Base-by-base conservation (phyloP, 2,888 invertebrate genomes). In the Plebejus melissa region DNA sequence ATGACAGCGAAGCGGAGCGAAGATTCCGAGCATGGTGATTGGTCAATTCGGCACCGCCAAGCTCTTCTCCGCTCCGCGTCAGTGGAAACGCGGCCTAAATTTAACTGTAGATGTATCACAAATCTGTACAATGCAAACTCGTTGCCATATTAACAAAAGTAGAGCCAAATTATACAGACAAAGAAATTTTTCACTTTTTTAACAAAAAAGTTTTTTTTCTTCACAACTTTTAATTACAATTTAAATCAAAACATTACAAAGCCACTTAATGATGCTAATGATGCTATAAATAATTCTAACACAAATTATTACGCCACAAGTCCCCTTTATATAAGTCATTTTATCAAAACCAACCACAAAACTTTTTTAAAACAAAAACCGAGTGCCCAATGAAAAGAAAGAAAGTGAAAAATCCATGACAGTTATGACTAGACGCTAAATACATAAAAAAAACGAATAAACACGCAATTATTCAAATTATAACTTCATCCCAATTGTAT, bases 111-210 rank as follows among this genome's bases (percentile, higher is more conserved):
- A 32, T 13, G 65, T 58, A 58, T 38, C 60, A 74, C 38, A 32
- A 60, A 60, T 41, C 28, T 57, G 60, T 74, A 71, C 75, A 75
- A 72, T 60, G 75, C 75, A 74, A 74, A 50, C 54, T 57, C 36
- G 54, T 69, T n/a, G 22, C 75, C 69, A 50, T 57, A 65, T 50
- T 74, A 65, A 32, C 65, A 57, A 75, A 75, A 57, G 58, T n/a
- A 70, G 58, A 41, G n/a, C 7, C 4, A 72, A 72, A 54, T 46
- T 22, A 75, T 70, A 75, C 38, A 50, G n/a, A 41, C 46, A 50
- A 50, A 72, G 54, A 54, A 72, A 72, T 16, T 72, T 50, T 54
- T 65, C 16, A 72, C 72, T 72, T 72, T 72, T 72, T 72, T 50
- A 54, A 32, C 13, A 50, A 72, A 72, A 72, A 72, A 72, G 28